Conservation (phyloP, 2,797 vertebrate species). For the Remorina albescens region DNA sequence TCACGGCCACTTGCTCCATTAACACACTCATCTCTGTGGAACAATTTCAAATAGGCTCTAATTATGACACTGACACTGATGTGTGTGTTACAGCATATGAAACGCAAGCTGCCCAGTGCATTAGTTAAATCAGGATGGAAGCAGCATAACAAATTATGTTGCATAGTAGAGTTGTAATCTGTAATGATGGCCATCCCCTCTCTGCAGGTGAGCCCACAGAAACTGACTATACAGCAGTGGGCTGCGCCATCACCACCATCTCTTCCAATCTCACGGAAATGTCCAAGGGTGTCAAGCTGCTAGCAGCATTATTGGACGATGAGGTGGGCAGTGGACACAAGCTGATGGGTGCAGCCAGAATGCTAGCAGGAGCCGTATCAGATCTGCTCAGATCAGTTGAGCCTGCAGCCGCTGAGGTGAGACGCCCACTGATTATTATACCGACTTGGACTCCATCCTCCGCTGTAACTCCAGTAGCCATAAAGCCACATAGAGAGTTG, state of each 20-base stretch:
- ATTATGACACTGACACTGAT: constrained; percentile 57
- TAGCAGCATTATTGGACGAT: constrained; percentile 97
- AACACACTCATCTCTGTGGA: constrained; percentile 41
- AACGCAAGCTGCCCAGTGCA: constrained; percentile 32
- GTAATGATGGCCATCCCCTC: constrained; percentile 30
- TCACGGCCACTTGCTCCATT: constrained; percentile 55
- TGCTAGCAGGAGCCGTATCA: constrained; percentile 93
- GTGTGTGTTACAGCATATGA: constrained; percentile 54
- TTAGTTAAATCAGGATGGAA: constrained; percentile 45
- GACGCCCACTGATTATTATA: constrained; percentile 35
- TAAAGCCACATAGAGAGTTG: constrained; percentile 22
- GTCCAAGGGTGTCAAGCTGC: constrained; percentile 97
- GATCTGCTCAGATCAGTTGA: constrained; percentile 97
- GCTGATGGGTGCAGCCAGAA: constrained; percentile 94
- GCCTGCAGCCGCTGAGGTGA: constrained; percentile 95
- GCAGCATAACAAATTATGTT: constrained; percentile 50
- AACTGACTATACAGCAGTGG: constrained; percentile 97
- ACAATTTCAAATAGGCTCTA: constrained; percentile 54
- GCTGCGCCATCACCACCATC: constrained; percentile 98
- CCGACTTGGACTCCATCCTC: constrained; percentile 25
- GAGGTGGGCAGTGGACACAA: constrained; percentile 97
- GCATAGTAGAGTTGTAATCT: constrained; percentile 41
- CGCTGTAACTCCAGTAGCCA: constrained; percentile 24
- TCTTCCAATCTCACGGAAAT: constrained; percentile 99
- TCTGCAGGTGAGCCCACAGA: constrained; percentile 93